Evolutionary conservation across 2,113 vertebrate genomes (phyloP), one percentile per base, ranked within the genome.

Genomic region (Xiphophorus couchianus): DNA sequence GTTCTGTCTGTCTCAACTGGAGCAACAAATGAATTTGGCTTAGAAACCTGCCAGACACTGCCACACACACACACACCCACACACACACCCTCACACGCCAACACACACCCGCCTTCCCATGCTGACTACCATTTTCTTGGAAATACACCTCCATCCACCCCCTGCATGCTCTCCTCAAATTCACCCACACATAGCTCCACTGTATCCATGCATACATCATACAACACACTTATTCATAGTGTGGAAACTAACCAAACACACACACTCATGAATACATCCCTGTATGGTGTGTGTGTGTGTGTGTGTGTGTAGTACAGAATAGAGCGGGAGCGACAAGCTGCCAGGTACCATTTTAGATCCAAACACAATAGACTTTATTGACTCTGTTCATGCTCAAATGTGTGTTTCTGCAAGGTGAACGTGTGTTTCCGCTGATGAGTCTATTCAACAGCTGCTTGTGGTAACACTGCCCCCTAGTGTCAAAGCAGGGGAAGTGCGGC

Each of bases 391-490:
- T 77, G 58, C 42, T 39, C 54, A 44, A 29, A 37, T 60, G 37
- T 31, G 62, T 62, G 48, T 58, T 51, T 69, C 29, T 67, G 8
- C n/a, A 64, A 61, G 58, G 39, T 70, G 42, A 11, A 11, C 0
- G 29, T 66, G 66, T 70, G 64, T 19, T 17, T 12, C 2, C 22
- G 28, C 22, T 8, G 0, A 25, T 74, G 61, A 37, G n/a, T 28
- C 27, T 22, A 35, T 0, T 29, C 37, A 22, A 2, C 22, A 42
- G 28, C 39, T 63, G 6, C 9, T 74, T 62, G 76, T 62, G 69
- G 76, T 65, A 58, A 82, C 69, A 89, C 82, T 89, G 84, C 78
- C 87, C 76, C 84, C 87, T 0, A n/a, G 84, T 89, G 90, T 77
- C 42, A 1, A 0, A 48, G 2, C 0, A 10, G 5, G 13, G 48